Evolutionary conservation across 2,113 vertebrate species (phyloP), one percentile per base, ranked within the genome.

Genomic region (Channa argus): DNA sequence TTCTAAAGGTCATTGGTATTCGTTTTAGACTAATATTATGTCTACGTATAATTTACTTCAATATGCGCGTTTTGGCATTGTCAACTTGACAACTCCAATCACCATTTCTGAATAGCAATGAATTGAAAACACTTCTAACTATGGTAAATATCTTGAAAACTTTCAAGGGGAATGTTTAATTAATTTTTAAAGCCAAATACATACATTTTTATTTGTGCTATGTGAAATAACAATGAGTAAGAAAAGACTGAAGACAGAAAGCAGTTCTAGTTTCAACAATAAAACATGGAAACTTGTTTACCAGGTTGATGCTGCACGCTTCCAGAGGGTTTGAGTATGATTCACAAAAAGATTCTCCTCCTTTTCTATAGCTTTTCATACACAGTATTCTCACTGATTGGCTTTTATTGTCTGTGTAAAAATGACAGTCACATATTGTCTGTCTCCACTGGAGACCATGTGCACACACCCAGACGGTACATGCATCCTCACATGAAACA

Each of bases 401-500:
- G 37, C 84, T 89, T 87, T 84, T 79, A 84, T 74, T 69, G 47
- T 82, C 70, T 77, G 71, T 83, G 67, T 67, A 65, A 56, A 61
- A 84, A 77, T 81, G 62, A 74, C 50, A 77, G 63, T 71, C 65
- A 53, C 74, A 69, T 64, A 51, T 64, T 70, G 79, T 63, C 44
- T 55, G 61, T 72, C 80, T 76, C 67, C 79, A 59, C 74, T 34
- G 73, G 91, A 87, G 89, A 84, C 78, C 80, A 24, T 39, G 83
- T 75, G 55, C 77, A 56, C 52, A 14, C 74, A 75, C 71, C 49
- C 77, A 71, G 76, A 74, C 74, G 59, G 34, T 64, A 84, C 76
- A 82, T 63, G 82, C 63, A 47, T 74, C 24, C 55, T 44, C 77
- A 87, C 81, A 79, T 84, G 85, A 89, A 85, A 89, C 79, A 46